Evolutionary conservation across 35 echinoderm and acorn worm species (phyloP), one percentile per base, ranked within the genome.

Genomic region (Chiridota heheva): DNA sequence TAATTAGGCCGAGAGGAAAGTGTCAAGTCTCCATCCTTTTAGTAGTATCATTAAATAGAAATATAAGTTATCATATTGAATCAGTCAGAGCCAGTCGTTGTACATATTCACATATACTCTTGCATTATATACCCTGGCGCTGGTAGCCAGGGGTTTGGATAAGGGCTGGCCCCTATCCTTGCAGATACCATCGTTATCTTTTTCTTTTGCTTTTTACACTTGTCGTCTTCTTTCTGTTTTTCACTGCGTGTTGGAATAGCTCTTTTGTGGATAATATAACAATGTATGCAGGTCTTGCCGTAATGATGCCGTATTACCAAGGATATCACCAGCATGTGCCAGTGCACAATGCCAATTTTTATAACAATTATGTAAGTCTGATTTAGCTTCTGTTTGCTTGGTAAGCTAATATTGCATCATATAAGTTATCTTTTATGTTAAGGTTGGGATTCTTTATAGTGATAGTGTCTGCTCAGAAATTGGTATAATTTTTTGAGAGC

Each of bases 241-340:
- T n/a, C n/a, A n/a, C n/a, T n/a, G n/a, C n/a, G n/a, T n/a, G n/a
- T n/a, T n/a, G n/a, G n/a, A n/a, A n/a, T n/a, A n/a, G n/a, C n/a
- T n/a, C n/a, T n/a, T n/a, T n/a, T n/a, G n/a, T n/a, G n/a, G n/a
- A n/a, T n/a, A n/a, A 7, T 8, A 74, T 42, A 24, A 46, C 28
- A 41, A 74, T 74, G 70, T 74, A 74, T 46, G 70, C 43, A 74
- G 42, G 70, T 15, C 56, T 74, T 32, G 70, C 70, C 36, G 70
- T 74, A 33, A 74, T 74, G 70, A 74, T 74, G 70, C 70, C 70
- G 20, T 74, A 74, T 12, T n/a, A n/a, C n/a, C 65, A 69, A 24
- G n/a, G 41, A 32, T 47, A 74, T 32, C 43, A 47, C 30, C 56
- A 46, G 32, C 70, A 22, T 16, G 25, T 47, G 36, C 70, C 70